phyloP scores from a whole-genome alignment of 1,140 invertebrate species.

The Mamestra configurata region DNA sequence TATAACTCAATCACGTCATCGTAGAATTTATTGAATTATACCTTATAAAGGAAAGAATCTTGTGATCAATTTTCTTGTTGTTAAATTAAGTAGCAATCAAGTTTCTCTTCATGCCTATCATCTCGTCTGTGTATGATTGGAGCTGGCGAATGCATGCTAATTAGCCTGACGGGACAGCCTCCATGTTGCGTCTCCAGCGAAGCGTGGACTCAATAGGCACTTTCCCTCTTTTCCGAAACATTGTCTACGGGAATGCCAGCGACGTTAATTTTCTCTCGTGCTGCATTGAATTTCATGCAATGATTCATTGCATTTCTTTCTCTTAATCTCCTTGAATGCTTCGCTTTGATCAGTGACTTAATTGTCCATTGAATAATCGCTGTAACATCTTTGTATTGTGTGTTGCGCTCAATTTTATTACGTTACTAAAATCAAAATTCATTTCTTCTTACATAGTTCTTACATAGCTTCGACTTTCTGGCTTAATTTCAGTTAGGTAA shows the following conservation, averaged over 20 bases:
- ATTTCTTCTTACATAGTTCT: background rate
- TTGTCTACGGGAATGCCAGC: constrained; percentile 53
- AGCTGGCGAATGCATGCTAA: constrained; percentile 43
- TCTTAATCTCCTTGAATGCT: constrained; percentile 19
- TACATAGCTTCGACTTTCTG: too few relatives aligned
- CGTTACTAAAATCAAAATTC: background rate
- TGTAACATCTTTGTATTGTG: constrained; percentile 9
- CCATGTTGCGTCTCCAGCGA: constrained; percentile 51
- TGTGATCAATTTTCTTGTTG: constrained; percentile 5
- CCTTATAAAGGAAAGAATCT: background rate
- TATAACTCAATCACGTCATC: constrained; percentile 22
- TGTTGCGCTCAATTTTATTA: constrained; percentile 16
- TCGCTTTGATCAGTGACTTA: constrained; percentile 19
- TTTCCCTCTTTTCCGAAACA: constrained; percentile 74
- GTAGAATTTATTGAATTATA: background rate
- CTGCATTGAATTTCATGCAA: constrained; percentile 45
- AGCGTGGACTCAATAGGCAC: constrained; percentile 62
- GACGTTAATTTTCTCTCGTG: constrained; percentile 55
- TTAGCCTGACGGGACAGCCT: constrained; percentile 20
- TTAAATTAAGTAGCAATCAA: constrained; percentile 35
- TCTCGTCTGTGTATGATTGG: constrained; percentile 26
- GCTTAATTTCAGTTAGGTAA: background rate
- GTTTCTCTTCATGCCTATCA: constrained; percentile 39
- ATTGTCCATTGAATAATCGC: constrained; percentile 38
- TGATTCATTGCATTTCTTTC: constrained; percentile 22